A percentile compares a stretch with the other conserved stretches of the same genome.
phyloP scores from a whole-genome alignment of 2,888 invertebrate genomes.

The Tholera decimalis region DNA sequence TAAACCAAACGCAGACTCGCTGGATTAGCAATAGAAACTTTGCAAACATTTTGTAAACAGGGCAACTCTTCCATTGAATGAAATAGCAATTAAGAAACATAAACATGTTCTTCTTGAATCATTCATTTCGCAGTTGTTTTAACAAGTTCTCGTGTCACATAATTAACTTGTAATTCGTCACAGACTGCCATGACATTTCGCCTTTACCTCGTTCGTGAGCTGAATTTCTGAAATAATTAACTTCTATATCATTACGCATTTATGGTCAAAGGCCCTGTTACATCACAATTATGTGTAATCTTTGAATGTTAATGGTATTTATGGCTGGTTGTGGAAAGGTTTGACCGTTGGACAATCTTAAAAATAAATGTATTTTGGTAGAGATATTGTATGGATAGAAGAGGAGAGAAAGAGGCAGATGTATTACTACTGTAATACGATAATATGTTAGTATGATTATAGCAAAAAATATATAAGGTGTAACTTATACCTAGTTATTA shows the following conservation, averaged over 20 bases:
- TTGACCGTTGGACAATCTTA: background rate
- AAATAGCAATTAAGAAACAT: conserved; percentile 20
- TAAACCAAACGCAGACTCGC: background rate
- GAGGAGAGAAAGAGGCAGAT: no score
- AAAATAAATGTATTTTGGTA: background rate
- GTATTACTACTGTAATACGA: no score
- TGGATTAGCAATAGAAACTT: conserved; percentile 1
- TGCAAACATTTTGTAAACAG: background rate
- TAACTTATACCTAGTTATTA: no score
- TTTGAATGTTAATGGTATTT: conserved; percentile 42
- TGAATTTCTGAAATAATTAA: conserved; percentile 64
- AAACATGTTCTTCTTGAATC: conserved; percentile 11
- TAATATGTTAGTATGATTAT: no score
- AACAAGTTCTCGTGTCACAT: conserved; percentile 25
- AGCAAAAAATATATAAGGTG: no score
- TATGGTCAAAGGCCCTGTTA: conserved; percentile 42
- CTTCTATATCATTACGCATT: conserved; percentile 25
- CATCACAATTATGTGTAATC: conserved; percentile 42
- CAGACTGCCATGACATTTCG: conserved; percentile 51
- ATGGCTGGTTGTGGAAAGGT: background rate
- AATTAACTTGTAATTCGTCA: conserved; percentile 54
- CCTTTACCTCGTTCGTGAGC: conserved; percentile 61
- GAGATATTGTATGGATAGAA: background rate
- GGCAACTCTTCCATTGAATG: conserved; percentile 7
- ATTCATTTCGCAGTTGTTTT: conserved; percentile 5